A percentile compares a stretch with the other conserved stretches of the same genome.
Evolutionary conservation across 2,797 vertebrate genomes (phyloP).

Genomic region (Falco peregrinus): DNA sequence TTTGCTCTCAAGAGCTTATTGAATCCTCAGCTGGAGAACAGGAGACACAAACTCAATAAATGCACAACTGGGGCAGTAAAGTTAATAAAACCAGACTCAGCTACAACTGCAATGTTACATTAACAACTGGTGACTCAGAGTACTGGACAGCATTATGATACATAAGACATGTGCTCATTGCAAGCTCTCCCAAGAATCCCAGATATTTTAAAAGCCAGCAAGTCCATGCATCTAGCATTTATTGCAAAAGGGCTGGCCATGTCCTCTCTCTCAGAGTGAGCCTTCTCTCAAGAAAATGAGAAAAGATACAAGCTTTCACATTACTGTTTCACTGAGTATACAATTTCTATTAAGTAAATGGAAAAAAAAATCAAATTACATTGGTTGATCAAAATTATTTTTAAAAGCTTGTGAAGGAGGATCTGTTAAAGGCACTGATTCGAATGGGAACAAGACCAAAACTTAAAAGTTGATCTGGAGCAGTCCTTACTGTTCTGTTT

Average conservation of each 20-base stretch:
- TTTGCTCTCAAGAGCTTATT: constrained; percentile 30
- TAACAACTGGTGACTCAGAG: constrained; percentile 51
- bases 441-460: not conserved
- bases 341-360: not conserved
- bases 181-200: constrained; percentile 39
- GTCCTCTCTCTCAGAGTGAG: not conserved
- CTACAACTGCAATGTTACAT: constrained; percentile 25
- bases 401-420: not conserved
- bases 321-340: not conserved
- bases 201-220: constrained; percentile 40
- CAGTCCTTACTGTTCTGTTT: not conserved
- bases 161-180: constrained; percentile 14
- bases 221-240: not conserved
- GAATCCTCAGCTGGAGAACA: constrained; percentile 3
- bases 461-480: not conserved
- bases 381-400: not conserved
- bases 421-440: not conserved
- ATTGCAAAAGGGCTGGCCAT: not conserved
- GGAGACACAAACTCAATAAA: constrained; percentile 17
- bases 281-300: not conserved
- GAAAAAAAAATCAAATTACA: not conserved
- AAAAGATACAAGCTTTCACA: not conserved
- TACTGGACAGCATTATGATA: constrained; percentile 34
- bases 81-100: constrained; percentile 21
- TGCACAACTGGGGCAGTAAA: not conserved